Conservation (phyloP, 2,888 invertebrate species). For the Desoria tigrina region DNA sequence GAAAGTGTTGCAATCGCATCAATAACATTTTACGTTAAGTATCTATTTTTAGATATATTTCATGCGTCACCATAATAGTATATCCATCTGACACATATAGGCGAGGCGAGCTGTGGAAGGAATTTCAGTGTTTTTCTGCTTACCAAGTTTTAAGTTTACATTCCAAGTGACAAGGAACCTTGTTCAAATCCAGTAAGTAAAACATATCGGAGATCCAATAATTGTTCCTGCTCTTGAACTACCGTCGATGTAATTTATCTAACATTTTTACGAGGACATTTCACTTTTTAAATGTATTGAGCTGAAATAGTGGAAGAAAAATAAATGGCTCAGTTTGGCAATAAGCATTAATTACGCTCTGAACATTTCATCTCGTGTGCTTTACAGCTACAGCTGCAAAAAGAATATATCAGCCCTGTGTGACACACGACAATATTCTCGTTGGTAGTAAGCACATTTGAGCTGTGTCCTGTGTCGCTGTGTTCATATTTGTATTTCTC, state of each 20-base stretch:
- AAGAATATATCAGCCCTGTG: background rate
- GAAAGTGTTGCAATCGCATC: too few relatives aligned
- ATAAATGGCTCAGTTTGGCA: conserved; percentile 21
- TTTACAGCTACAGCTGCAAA: conserved; percentile 5
- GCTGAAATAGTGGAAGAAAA: background rate
- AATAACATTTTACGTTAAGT: too few relatives aligned
- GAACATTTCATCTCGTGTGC: conserved; percentile 16
- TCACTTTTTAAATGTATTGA: background rate
- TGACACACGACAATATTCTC: background rate
- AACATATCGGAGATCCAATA: background rate
- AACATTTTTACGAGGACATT: background rate
- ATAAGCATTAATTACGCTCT: conserved; percentile 36
- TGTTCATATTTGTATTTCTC: too few relatives aligned
- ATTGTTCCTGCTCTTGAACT: background rate
- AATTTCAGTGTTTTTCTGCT: too few relatives aligned
- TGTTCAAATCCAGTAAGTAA: background rate
- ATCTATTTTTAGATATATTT: too few relatives aligned
- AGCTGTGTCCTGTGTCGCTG: too few relatives aligned
- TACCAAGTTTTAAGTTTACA: too few relatives aligned
- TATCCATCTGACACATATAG: too few relatives aligned
- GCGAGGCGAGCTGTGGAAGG: too few relatives aligned
- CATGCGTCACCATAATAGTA: too few relatives aligned
- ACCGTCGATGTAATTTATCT: background rate
- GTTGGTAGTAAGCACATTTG: too few relatives aligned
- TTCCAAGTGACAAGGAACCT: background rate